phyloP scores from a whole-genome alignment of 92 coral and sea anemone species.

The Heliopora coerulea region DNA sequence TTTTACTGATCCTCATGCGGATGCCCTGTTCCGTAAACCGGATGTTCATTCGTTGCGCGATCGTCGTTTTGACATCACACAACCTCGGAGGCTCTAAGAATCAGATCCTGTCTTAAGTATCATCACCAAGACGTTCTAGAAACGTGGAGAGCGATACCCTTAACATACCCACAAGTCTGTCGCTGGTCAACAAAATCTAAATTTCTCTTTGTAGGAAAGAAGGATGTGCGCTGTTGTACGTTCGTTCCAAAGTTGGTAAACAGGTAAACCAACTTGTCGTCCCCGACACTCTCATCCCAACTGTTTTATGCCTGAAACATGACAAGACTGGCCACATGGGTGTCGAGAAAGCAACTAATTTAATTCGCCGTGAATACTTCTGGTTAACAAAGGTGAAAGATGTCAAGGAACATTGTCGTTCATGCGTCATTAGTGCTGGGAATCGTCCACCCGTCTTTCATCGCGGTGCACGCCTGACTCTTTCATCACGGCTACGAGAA shows the following conservation, averaged over 20 bases:
- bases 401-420: constrained; percentile 34
- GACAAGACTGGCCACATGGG: constrained; percentile 53
- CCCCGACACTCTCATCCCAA: constrained; percentile 32
- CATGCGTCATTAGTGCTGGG: constrained; percentile 46
- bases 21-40: constrained; percentile 49
- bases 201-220: constrained; percentile 12
- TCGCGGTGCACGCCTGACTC: constrained; percentile 26
- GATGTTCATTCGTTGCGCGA: constrained; percentile 13
- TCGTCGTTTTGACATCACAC: too few relatives aligned
- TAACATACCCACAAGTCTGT: constrained; percentile 10
- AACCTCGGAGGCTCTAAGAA: constrained; percentile 27
- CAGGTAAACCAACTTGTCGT: constrained; percentile 43
- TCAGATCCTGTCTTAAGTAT: constrained; percentile 43
- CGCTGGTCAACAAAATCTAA: constrained; percentile 12
- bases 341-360: constrained; percentile 39
- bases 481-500: constrained; percentile 48
- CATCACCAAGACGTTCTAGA: neutral
- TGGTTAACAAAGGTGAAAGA: constrained; percentile 45
- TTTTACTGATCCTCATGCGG: constrained; percentile 51
- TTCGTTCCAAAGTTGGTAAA: constrained; percentile 40
- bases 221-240: constrained; percentile 17
- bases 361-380: constrained; percentile 46
- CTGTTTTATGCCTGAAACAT: constrained; percentile 46
- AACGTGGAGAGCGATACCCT: neutral
- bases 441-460: constrained; percentile 25